Conservation (phyloP, 2,888 invertebrate species). For the Chalcis sispes region DNA sequence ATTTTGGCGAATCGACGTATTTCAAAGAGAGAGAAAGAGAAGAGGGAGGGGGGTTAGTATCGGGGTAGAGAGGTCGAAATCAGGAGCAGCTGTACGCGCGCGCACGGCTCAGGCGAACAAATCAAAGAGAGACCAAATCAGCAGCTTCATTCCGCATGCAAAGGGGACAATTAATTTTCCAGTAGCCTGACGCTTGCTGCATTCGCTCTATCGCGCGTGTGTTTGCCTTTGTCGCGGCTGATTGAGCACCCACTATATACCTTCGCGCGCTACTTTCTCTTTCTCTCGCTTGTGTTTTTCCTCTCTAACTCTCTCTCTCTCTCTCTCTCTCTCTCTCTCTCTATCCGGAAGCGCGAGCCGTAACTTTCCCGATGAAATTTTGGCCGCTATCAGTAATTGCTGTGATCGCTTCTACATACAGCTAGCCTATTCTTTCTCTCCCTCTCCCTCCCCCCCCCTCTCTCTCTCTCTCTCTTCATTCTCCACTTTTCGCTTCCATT, state of each 20-base stretch:
- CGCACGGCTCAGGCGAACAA: too few relatives aligned
- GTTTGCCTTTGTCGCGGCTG: slow-evolving; percentile 54
- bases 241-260: slow-evolving; percentile 37
- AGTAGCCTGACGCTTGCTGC: slow-evolving; percentile 6
- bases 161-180: slow-evolving; percentile 51
- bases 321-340: neutral
- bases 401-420: neutral
- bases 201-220: neutral
- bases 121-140: slow-evolving; percentile 2
- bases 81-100: neutral
- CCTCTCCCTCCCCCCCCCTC: neutral
- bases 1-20: too few relatives aligned
- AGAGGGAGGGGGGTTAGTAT: neutral
- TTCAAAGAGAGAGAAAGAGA: neutral
- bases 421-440: neutral
- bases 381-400: slow-evolving; percentile 5
- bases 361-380: slow-evolving; percentile 43
- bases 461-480: neutral
- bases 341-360: neutral
- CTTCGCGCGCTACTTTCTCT: neutral
- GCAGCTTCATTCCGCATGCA: slow-evolving; percentile 41
- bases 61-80: neutral
- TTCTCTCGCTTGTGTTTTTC: too few relatives aligned
- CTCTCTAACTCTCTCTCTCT: neutral
- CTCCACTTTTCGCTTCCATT: too few relatives aligned